A percentile compares a stretch with the other conserved stretches of the same genome.
Evolutionary conservation across 2,113 vertebrate genomes (phyloP).

Genomic region (Cavia aperea): DNA sequence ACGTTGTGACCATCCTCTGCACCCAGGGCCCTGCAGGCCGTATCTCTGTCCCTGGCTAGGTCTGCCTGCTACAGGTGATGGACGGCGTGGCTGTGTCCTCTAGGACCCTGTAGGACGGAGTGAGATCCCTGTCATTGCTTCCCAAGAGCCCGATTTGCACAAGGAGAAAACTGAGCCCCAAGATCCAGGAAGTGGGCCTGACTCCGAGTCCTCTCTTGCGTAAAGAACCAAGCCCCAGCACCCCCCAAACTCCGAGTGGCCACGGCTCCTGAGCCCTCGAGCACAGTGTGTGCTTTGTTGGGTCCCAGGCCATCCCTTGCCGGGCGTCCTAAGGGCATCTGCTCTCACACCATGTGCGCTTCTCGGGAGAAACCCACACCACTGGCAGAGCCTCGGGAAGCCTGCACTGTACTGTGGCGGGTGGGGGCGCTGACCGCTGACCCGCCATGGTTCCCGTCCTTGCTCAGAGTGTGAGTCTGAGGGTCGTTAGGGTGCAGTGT

Average conservation of each 20-base stretch:
- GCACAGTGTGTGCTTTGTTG: not conserved
- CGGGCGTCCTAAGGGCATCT: accelerated
- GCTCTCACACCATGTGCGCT: accelerated
- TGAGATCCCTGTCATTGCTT: not conserved
- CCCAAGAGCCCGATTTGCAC: not conserved
- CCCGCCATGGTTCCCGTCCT: not conserved
- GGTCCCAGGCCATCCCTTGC: not conserved
- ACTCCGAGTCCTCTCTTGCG: accelerated
- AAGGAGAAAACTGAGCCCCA: not conserved
- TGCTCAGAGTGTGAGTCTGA: not conserved
- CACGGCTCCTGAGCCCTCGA: accelerated
- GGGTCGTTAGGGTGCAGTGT: no score
- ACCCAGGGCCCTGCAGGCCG: not conserved
- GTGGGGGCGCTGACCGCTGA: not conserved
- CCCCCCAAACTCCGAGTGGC: not conserved
- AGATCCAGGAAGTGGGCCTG: not conserved
- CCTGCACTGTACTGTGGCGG: not conserved
- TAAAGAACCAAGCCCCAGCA: accelerated
- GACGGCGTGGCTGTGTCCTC: not conserved
- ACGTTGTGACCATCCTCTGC: not conserved
- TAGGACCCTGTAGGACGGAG: not conserved
- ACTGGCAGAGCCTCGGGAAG: not conserved
- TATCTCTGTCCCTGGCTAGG: not conserved
- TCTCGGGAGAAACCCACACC: not conserved
- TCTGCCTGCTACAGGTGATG: not conserved